A percentile compares a stretch with the other conserved stretches of the same genome.
Conservation (phyloP, 1,140 invertebrate genomes). For the Cephus cinctus region DNA sequence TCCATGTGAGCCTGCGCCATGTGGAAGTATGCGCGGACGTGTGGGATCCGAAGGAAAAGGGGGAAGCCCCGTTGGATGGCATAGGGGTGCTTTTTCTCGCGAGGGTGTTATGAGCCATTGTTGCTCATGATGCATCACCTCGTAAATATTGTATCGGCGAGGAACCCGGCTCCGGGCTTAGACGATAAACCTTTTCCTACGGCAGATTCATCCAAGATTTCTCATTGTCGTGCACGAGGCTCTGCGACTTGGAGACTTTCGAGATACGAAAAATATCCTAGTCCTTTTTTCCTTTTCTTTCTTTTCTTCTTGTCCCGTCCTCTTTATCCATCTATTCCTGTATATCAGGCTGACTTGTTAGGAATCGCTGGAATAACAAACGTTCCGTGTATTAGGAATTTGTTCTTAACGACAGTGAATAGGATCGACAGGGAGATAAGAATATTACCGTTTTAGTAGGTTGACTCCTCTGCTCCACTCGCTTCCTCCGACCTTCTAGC, state of each 20-base stretch:
- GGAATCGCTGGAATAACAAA: conserved; percentile 9
- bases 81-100: conserved; percentile 34
- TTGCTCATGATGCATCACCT: conserved; percentile 53
- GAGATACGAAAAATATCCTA: neutral
- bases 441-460: no score
- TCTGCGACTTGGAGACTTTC: neutral
- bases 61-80: conserved; percentile 11
- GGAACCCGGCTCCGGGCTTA: conserved; percentile 37
- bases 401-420: no score
- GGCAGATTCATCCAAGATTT: conserved; percentile 20
- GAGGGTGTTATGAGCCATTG: conserved; percentile 52
- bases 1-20: conserved; percentile 2
- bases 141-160: conserved; percentile 54
- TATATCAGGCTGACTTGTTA: neutral
- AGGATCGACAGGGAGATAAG: no score
- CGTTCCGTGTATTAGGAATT: no score
- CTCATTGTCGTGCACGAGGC: neutral
- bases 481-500: no score
- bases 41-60: conserved; percentile 15
- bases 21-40: conserved; percentile 7
- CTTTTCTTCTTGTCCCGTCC: conserved; percentile 2
- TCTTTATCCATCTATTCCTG: no score
- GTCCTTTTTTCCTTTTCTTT: conserved; percentile 15
- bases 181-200: conserved; percentile 34
- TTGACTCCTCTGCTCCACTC: no score